These are phyloP conservation scores for Megaleporinus macrocephalus DNA, from an alignment of 2,113 vertebrate genomes.

Conservation along the genomic window DNA sequence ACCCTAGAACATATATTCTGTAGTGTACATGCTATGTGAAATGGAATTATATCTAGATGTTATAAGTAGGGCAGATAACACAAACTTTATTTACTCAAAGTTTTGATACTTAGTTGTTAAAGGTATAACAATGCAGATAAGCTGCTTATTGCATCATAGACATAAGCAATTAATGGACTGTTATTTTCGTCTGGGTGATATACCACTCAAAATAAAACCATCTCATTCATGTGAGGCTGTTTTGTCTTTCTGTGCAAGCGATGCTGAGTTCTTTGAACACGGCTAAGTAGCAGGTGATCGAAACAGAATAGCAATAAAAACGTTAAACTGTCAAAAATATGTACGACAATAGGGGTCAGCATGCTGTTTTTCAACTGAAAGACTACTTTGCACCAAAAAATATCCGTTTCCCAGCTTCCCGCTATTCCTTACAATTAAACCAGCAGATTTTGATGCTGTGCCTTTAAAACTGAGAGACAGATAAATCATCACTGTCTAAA, in stretches of 20 bases:
- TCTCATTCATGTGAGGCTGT: conserved; percentile 23
- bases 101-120: conserved; percentile 53
- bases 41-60: conserved; percentile 51
- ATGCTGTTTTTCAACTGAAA: no score
- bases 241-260: background rate
- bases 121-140: conserved; percentile 46
- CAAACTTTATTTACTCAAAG: conserved; percentile 41
- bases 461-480: no score
- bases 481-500: no score
- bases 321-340: no score
- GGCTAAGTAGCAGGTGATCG: no score
- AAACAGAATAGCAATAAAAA: no score
- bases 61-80: conserved; percentile 36
- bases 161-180: conserved; percentile 37
- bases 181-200: conserved; percentile 41
- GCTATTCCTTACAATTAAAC: no score
- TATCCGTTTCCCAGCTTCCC: no score
- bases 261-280: no score
- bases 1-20: conserved; percentile 19
- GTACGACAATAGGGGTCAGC: no score
- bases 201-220: conserved; percentile 57
- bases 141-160: conserved; percentile 39
- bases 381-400: no score
- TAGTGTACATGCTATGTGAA: conserved; percentile 47
- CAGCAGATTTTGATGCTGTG: no score